Evolutionary conservation across 37 sponge, comb jelly and placozoan genomes (phyloP).

Genomic region (Mnemiopsis leidyi): DNA sequence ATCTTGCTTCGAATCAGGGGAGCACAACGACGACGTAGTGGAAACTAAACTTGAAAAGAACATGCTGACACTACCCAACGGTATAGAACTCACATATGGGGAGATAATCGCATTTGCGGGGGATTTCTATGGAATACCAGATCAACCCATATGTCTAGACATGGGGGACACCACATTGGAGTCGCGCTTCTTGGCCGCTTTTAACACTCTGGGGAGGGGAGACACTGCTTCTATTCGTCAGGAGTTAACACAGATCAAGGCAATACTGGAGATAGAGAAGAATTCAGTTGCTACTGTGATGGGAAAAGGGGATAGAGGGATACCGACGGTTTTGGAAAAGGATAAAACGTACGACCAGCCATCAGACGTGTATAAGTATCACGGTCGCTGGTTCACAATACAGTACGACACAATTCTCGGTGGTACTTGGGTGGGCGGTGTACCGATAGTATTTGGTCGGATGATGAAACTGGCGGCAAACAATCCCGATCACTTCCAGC

Average conservation of each 20-base stretch:
- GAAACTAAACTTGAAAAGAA: background rate
- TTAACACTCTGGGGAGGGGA: constrained; percentile 4
- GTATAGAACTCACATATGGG: background rate
- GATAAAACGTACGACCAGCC: background rate
- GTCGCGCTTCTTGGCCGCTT: background rate
- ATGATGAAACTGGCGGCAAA: background rate
- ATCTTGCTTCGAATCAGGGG: background rate
- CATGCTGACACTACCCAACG: background rate
- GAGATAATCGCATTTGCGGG: background rate
- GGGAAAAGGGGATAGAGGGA: background rate
- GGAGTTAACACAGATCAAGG: background rate
- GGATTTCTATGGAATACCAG: constrained; percentile 35
- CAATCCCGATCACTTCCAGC: constrained; percentile 3
- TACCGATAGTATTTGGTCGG: background rate
- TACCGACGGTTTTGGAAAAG: constrained; percentile 22
- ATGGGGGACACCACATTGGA: background rate
- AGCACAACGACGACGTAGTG: background rate
- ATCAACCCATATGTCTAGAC: background rate
- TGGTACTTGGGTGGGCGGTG: background rate
- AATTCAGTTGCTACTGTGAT: background rate
- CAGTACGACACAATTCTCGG: constrained; percentile 7
- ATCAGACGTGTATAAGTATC: background rate
- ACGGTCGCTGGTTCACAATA: constrained; percentile 2
- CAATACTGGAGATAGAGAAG: background rate
- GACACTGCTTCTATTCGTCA: background rate